phyloP scores from a whole-genome alignment of 2,888 invertebrate species.

The Mimumesa dahlbomi region DNA sequence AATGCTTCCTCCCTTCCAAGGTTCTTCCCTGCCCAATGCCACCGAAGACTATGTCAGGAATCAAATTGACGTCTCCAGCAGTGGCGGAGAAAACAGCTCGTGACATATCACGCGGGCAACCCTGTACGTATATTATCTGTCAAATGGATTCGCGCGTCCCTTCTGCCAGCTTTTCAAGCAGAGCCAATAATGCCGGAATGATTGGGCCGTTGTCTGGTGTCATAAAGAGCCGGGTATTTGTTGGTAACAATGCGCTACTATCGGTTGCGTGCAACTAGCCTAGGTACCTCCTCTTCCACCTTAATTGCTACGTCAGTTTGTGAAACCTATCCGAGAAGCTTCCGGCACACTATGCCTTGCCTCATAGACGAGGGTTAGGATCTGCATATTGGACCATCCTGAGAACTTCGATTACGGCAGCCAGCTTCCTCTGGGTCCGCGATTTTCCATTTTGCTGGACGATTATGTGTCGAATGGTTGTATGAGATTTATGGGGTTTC shows the following conservation, averaged over 20 bases:
- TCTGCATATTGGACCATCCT: too few species aligned
- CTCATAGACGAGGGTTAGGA: not conserved
- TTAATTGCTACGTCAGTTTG: slow-evolving; percentile 61
- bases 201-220: slow-evolving; percentile 73
- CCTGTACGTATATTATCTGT: slow-evolving; percentile 64
- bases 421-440: too few species aligned
- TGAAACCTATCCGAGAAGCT: slow-evolving; percentile 12
- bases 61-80: too few species aligned
- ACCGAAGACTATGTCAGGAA: too few species aligned
- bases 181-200: slow-evolving; percentile 74
- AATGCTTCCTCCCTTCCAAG: too few species aligned
- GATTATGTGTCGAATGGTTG: too few species aligned
- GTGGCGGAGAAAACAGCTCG: too few species aligned
- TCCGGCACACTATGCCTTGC: slow-evolving; percentile 8
- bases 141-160: slow-evolving; percentile 59
- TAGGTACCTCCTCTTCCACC: slow-evolving; percentile 54
- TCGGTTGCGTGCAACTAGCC: slow-evolving; percentile 65
- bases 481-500: too few species aligned
- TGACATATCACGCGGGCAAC: too few species aligned
- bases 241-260: slow-evolving; percentile 71
- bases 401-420: too few species aligned
- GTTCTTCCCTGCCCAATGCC: too few species aligned
- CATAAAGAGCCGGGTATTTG: slow-evolving; percentile 68
- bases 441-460: too few species aligned
- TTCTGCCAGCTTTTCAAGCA: slow-evolving; percentile 11